phyloP scores from a whole-genome alignment of 2,113 vertebrate genomes.

The Labeo rohita region DNA sequence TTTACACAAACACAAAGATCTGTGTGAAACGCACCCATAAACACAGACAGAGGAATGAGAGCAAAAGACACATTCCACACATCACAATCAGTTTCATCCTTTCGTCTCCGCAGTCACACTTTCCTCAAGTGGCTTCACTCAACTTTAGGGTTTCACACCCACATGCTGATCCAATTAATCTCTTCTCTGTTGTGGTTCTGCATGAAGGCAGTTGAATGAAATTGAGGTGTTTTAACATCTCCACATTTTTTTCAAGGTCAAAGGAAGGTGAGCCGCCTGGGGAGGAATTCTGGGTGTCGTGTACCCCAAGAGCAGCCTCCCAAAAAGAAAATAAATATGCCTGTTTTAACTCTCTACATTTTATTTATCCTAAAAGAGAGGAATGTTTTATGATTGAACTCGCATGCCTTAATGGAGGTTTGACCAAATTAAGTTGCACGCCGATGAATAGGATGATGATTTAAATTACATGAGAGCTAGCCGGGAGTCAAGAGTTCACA shows the following conservation, averaged over 20 bases:
- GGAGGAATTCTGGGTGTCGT: slow-evolving; percentile 11
- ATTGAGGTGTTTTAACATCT: background rate
- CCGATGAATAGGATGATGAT: slow-evolving; percentile 15
- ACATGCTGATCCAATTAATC: slow-evolving; percentile 4
- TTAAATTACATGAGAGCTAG: slow-evolving; percentile 39
- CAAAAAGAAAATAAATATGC: slow-evolving; percentile 5
- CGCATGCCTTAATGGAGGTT: slow-evolving; percentile 14
- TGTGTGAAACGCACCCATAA: background rate
- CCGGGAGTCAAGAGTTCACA: slow-evolving; percentile 32
- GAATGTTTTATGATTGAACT: background rate
- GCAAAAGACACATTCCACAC: background rate
- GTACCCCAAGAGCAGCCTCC: background rate
- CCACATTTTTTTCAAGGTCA: background rate
- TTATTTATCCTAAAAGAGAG: background rate
- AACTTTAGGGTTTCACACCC: background rate
- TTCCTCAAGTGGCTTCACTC: background rate
- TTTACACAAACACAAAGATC: background rate
- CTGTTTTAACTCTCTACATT: background rate
- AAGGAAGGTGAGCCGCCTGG: background rate
- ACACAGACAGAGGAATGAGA: background rate
- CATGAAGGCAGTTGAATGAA: background rate
- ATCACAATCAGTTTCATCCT: slow-evolving; percentile 40
- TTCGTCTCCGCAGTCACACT: background rate
- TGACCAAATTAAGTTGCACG: slow-evolving; percentile 9
- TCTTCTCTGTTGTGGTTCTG: background rate